Evolutionary conservation across 2,888 invertebrate genomes (phyloP).

Genomic region (Pammene aurita): DNA sequence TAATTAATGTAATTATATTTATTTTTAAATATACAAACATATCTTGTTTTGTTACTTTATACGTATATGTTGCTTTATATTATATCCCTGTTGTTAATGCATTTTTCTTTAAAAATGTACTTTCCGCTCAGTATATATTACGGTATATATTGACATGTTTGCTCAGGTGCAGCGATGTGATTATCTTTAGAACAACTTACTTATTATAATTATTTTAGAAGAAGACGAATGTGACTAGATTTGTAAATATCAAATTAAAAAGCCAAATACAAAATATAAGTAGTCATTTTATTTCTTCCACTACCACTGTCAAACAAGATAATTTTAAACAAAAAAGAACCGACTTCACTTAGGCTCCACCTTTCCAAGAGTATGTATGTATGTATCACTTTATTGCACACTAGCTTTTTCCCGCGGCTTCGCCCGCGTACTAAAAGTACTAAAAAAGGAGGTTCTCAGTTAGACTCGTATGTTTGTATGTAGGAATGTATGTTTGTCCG

Average conservation of each 20-base stretch:
- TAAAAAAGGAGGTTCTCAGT: too few relatives aligned
- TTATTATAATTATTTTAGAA: slow-evolving; percentile 65
- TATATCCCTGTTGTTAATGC: neutral
- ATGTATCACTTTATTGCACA: too few relatives aligned
- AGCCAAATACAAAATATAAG: slow-evolving; percentile 55
- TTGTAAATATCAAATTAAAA: slow-evolving; percentile 79
- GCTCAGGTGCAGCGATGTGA: slow-evolving; percentile 56
- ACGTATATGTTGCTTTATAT: neutral
- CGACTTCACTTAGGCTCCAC: too few relatives aligned
- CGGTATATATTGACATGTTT: slow-evolving; percentile 40
- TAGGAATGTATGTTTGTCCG: too few relatives aligned
- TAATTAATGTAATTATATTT: slow-evolving; percentile 11
- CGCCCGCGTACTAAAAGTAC: too few relatives aligned
- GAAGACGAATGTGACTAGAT: slow-evolving; percentile 80
- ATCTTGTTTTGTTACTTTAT: neutral
- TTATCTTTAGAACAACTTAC: slow-evolving; percentile 57
- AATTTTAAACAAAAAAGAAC: too few relatives aligned
- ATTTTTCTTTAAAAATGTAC: slow-evolving; percentile 12
- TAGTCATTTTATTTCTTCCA: slow-evolving; percentile 43
- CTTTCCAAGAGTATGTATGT: too few relatives aligned
- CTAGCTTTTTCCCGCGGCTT: too few relatives aligned
- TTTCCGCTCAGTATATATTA: slow-evolving; percentile 13
- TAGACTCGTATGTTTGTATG: too few relatives aligned
- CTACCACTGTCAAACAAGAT: too few relatives aligned
- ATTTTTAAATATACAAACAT: neutral